Evolutionary conservation across 2,113 vertebrate genomes (phyloP), one percentile per base, ranked within the genome.

Genomic region (Oryzias celebensis): DNA sequence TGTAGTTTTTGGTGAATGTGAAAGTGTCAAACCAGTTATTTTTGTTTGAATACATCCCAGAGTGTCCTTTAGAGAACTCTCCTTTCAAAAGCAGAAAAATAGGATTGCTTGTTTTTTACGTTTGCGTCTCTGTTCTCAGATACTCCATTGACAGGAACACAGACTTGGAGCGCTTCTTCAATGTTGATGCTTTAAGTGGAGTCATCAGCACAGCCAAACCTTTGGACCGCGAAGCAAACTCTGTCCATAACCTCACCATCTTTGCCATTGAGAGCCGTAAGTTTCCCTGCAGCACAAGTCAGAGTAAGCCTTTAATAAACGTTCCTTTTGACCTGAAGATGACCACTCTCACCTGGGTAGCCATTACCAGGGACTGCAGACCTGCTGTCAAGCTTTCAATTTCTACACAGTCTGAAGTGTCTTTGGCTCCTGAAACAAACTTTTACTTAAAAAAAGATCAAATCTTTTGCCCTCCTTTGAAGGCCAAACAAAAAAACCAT

Each of bases 131-230:
- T 80, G 78, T 64, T 67, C 71, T 18, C 87, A 99, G 96, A 86
- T 99, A 98, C 83, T 97, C 96, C 0, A 98, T 99, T 71, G 96
- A 99, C 91, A 93, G 97, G 74, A 98, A 98, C 87, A 99, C 97
- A 4, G 97, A 99, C 77, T 81, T 98, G 86, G 97, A 99, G 84
- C 94, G 97, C 47, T 97, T 94, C 89, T 99, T 99, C 76, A 97
- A 98, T 57, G 96, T 99, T 49, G 96, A 99, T 57, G 95, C 96
- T 49, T 90, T 93, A 24, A 95, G 91, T 61, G 97, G 97, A 20
- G 88, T 96, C 77, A 96, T 99, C 82, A 98, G 95, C 80, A 96
- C 95, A 0, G 97, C 97, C 64, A 97, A 96, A 53, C 82, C 87
- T 58, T 91, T 99, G 88, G 97, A 99, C 87, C 91, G 96, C 49